Evolutionary conservation across 1,140 invertebrate genomes (phyloP), one percentile per base, ranked within the genome.

Genomic region (Leptopilina clavipes): DNA sequence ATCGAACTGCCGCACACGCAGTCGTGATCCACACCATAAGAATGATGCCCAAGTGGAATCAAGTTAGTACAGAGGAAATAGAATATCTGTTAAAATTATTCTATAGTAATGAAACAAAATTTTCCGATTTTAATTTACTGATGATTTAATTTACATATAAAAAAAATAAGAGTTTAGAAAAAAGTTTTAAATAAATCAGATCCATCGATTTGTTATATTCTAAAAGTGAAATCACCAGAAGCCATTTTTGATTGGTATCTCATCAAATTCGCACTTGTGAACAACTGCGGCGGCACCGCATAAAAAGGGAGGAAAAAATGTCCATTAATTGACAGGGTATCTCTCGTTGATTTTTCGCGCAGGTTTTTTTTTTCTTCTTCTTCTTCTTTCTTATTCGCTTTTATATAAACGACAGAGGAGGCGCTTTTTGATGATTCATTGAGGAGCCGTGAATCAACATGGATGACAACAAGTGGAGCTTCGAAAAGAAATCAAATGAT

Each of bases 11-110:
- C 8, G 37, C 37, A 9, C 37, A 9, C 37, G 37, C 76, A 82
- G 80, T 77, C 78, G 25, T 5, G 54, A 52, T 79, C 72, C 78
- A 70, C 73, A 73, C 79, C 77, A 75, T 73, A 77, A 74, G 31
- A 71, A 74, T 75, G 25, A 31, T 31, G 25, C 25, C 25, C 5
- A 31, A 31, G 1, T 31, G 1, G 25, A 31, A 31, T 31, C 25
- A 31, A 31, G 25, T 31, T 31, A 2, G 5, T 31, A 31, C 25
- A 31, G 25, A 31, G 25, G 25, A 31, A 31, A 31, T 31, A 5
- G 25, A 5, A 31, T 31, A 31, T 31, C n/a, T n/a, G n/a, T n/a
- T n/a, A n/a, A n/a, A n/a, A n/a, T n/a, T n/a, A n/a, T n/a, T n/a
- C n/a, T n/a, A n/a, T n/a, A n/a, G n/a, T n/a, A n/a, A n/a, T n/a